Evolutionary conservation across 2,888 invertebrate species (phyloP).

Genomic region (Tetrapedia diversipes): DNA sequence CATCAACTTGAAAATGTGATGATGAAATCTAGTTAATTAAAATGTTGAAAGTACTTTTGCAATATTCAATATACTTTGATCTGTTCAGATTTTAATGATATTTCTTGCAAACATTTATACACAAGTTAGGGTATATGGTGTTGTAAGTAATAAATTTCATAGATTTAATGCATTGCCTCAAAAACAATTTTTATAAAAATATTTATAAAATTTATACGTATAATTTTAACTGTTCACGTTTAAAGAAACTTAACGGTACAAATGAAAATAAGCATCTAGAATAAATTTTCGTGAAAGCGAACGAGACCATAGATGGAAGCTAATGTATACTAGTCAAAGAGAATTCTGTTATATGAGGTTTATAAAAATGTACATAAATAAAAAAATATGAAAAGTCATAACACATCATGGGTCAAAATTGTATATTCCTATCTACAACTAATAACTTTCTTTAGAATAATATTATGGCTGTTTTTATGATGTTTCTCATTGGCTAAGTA

Average conservation of each 20-base stretch:
- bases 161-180: too few relatives aligned
- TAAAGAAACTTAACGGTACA: slow-evolving; percentile 37
- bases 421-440: not conserved
- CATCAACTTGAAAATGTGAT: not conserved
- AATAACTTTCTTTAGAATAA: not conserved
- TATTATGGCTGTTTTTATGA: too few relatives aligned
- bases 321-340: not conserved
- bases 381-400: too few relatives aligned
- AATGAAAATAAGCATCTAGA: slow-evolving; percentile 39
- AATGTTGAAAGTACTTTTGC: not conserved
- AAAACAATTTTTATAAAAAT: not conserved
- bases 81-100: not conserved
- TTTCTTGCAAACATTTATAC: not conserved
- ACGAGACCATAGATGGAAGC: slow-evolving; percentile 20
- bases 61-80: not conserved
- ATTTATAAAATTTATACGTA: slow-evolving; percentile 22
- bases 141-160: not conserved
- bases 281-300: slow-evolving; percentile 45
- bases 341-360: not conserved
- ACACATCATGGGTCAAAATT: too few relatives aligned
- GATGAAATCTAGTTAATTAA: not conserved
- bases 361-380: not conserved
- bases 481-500: too few relatives aligned
- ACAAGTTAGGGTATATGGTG: not conserved
- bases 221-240: slow-evolving; percentile 12